Conservation (phyloP, 1,140 invertebrate species). For the Ericerus pela region DNA sequence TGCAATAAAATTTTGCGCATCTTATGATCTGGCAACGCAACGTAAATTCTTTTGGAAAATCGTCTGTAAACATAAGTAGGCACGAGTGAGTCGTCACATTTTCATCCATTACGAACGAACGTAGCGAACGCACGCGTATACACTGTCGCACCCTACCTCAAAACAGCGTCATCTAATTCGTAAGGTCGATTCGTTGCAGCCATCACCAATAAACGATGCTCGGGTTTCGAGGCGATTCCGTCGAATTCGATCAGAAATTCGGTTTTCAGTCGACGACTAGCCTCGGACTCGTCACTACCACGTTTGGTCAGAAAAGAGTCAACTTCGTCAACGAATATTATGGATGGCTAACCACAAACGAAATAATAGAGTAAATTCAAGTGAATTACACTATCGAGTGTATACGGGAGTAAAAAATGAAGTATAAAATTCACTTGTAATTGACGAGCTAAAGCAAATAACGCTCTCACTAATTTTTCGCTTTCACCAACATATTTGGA, state of each 20-base stretch:
- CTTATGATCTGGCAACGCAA: slow-evolving; percentile 66
- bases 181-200: slow-evolving; percentile 93
- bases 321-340: slow-evolving; percentile 94
- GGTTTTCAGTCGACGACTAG: slow-evolving; percentile 79
- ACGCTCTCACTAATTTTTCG: slow-evolving; percentile 74
- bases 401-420: too few relatives aligned
- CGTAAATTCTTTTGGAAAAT: slow-evolving; percentile 90
- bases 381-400: neutral
- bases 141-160: slow-evolving; percentile 38
- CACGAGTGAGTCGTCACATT: too few relatives aligned
- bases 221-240: slow-evolving; percentile 64
- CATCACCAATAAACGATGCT: slow-evolving; percentile 87
- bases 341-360: slow-evolving; percentile 58
- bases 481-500: slow-evolving; percentile 93
- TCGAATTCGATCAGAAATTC: slow-evolving; percentile 88
- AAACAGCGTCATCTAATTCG: slow-evolving; percentile 84
- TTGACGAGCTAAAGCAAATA: slow-evolving; percentile 75
- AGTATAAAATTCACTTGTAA: slow-evolving; percentile 52
- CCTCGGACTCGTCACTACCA: slow-evolving; percentile 84
- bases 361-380: neutral
- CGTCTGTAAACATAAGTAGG: slow-evolving; percentile 43
- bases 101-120: neutral
- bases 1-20: slow-evolving; percentile 62
- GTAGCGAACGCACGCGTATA: too few relatives aligned
- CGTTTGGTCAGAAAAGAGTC: slow-evolving; percentile 72